phyloP scores from a whole-genome alignment of 2,888 invertebrate genomes.

The Steromphala cineraria region DNA sequence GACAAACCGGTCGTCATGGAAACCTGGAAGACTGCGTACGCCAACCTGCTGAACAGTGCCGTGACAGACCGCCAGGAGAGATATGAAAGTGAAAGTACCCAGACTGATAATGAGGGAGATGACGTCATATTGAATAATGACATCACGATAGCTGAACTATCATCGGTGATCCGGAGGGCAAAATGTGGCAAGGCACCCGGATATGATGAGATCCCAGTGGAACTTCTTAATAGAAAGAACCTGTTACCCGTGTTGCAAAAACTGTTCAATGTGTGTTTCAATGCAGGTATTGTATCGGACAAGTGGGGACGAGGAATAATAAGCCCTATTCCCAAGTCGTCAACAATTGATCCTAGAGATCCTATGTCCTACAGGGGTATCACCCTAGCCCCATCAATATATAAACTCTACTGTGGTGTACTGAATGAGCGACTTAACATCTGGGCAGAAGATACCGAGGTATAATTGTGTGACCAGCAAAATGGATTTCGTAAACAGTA shows the following conservation, averaged over 20 bases:
- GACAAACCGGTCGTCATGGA: not conserved
- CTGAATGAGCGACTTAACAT: not conserved
- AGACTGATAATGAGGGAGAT: not conserved
- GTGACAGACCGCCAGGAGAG: too few relatives aligned
- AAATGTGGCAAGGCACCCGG: not conserved
- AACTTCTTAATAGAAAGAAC: not conserved
- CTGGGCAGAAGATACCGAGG: not conserved
- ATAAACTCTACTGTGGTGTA: not conserved
- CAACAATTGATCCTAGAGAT: not conserved
- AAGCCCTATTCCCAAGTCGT: not conserved
- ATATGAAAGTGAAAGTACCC: not conserved
- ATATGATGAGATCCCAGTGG: not conserved
- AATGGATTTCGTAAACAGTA: constrained; percentile 1
- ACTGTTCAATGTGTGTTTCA: constrained; percentile 7
- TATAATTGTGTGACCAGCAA: not conserved
- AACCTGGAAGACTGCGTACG: not conserved
- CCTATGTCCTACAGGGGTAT: not conserved
- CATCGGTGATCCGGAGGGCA: not conserved
- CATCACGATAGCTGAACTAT: not conserved
- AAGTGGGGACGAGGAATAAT: not conserved
- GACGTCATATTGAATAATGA: not conserved
- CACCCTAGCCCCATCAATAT: not conserved
- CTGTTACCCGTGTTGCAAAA: not conserved
- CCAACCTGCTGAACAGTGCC: not conserved
- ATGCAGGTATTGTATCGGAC: not conserved